Evolutionary conservation across 2,888 invertebrate genomes (phyloP), one percentile per base, ranked within the genome.

Genomic region (Drosophila fungiperda): DNA sequence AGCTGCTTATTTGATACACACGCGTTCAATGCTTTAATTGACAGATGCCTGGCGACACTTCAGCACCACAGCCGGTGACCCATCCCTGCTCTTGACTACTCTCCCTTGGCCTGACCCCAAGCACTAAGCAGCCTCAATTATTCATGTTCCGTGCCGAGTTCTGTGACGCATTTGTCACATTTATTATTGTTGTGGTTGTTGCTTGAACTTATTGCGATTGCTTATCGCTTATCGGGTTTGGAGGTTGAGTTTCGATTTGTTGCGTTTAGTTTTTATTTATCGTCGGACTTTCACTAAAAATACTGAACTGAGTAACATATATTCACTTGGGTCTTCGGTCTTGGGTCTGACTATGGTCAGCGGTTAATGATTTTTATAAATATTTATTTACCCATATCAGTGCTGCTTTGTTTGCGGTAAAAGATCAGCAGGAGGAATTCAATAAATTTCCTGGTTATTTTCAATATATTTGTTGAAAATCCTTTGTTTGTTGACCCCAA

Each of bases 171-270:
- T 57, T 74, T 61, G 45, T 45, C 65, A 57, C 58, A 57, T 36
- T 62, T 57, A 26, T 40, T 61, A 17, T 42, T 48, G 12, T 38
- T 35, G 48, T 26, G 61, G 26, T 45, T 60, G 48, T 32, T 60
- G 42, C 7, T 29, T 32, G 52, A n/a, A 54, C 48, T 63, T 55
- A 33, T 77, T 78, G 81, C 78, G 81, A 81, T 73, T 68, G 53
- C 78, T 77, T 81, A 78, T 78, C 78, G 53, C 78, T 77, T 81
- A 78, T 78, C 78, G 59, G 15, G 33, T 53, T 63, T 66, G 49
- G 53, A 78, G 81, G 54, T 78, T 78, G 65, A 62, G 78, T 73
- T 80, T 68, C 78, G 80, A 67, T 80, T 80, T 68, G 67, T 72
- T 55, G 42, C 58, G 78, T 35, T 52, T 55, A 52, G 35, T 35